Evolutionary conservation across 2,797 vertebrate genomes (phyloP), one percentile per base, ranked within the genome.

Genomic region (Sitta carolinensis): DNA sequence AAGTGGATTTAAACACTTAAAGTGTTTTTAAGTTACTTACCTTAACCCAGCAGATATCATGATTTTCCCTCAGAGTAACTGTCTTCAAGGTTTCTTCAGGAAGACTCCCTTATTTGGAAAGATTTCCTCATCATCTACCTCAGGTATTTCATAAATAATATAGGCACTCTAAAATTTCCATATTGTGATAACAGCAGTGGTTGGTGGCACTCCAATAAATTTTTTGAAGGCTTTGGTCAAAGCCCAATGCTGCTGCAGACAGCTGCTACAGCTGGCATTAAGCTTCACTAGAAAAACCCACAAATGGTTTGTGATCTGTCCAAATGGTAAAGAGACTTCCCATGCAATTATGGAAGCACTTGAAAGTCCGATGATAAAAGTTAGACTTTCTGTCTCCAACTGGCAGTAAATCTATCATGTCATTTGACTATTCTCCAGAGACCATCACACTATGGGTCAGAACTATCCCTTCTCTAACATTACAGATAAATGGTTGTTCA

Each of bases 331-430:
- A 90, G 77, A 84, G 57, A 34, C 45, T 90, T 88, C 67, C 45
- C 15, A 52, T 87, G 59, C 42, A 94, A 90, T 87, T 94, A 87
- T 38, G 80, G 84, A 94, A 45, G 61, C 25, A 67, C 81, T 95
- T 93, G 51, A 90, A 86, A 82, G 81, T 63, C 74, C 90, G 95
- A 21, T 84, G 77, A 95, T 92, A 95, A 87, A 76, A 94, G 76
- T 76, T 93, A 94, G 93, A 94, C 90, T 94, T 90, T 93, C 86
- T 89, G 80, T 90, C 95, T 96, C 90, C 93, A 87, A 7, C 59
- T 7, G 5, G 51, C 45, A 67, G 63, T 57, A 89, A 95, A 34
- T 93, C 30, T 90, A 15, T 45, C 3, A 0, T 87, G 48, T 27
- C 45, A 76, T 52, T 52, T 81, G 72, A 52, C 76, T 82, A 13